These are phyloP conservation scores for Karalla daura DNA, from an alignment of 2,797 vertebrate genomes.

Conservation along the genomic window DNA sequence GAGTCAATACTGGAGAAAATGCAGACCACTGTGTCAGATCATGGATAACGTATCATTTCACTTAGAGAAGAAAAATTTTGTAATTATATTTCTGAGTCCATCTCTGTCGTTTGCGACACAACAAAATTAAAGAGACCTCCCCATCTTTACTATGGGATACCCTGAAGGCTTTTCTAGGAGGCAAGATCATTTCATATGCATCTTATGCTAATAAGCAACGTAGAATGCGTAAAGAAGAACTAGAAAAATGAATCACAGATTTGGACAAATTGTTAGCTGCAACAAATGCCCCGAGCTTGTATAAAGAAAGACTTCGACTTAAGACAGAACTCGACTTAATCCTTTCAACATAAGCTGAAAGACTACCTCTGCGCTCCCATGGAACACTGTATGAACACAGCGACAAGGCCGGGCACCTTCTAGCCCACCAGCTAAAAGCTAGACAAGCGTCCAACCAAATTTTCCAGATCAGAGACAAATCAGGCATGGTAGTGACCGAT, in stretches of 20 bases:
- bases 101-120: not conserved
- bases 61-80: not conserved
- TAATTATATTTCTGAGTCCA: not conserved
- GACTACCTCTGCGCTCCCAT: not conserved
- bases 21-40: not conserved
- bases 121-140: not conserved
- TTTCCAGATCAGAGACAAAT: not conserved
- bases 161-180: not conserved
- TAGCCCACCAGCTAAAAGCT: not conserved
- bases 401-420: not conserved
- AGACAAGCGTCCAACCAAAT: not conserved
- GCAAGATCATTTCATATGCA: not conserved
- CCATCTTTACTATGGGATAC: not conserved
- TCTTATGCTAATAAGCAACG: not conserved
- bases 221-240: not conserved
- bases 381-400: not conserved
- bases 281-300: not conserved
- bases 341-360: not conserved
- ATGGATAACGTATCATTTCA: not conserved
- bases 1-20: constrained; percentile 5
- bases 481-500: not conserved
- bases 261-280: not conserved
- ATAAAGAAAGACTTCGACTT: not conserved
- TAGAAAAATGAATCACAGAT: not conserved
- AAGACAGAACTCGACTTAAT: not conserved